These are phyloP conservation scores for Hyles euphorbiae DNA, from an alignment of 1,140 invertebrate genomes.

Conservation along the genomic window DNA sequence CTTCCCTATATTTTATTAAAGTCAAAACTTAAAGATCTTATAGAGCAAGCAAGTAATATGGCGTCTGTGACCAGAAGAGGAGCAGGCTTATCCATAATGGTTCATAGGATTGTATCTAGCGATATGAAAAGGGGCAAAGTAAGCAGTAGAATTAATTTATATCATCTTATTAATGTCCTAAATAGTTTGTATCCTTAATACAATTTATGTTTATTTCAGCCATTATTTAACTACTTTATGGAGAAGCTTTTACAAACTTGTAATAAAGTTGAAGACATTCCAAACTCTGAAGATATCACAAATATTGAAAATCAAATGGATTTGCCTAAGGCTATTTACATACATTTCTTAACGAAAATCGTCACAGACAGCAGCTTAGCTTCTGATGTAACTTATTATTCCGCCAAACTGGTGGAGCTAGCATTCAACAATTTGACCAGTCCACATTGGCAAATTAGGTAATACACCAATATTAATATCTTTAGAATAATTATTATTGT, in stretches of 20 bases:
- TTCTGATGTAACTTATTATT: slow-evolving; percentile 66
- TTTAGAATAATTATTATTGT: not conserved
- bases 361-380: slow-evolving; percentile 66
- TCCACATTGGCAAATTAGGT: slow-evolving; percentile 72
- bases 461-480: slow-evolving; percentile 9
- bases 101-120: slow-evolving; percentile 82
- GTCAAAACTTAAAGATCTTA: slow-evolving; percentile 56
- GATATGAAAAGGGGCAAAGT: slow-evolving; percentile 76
- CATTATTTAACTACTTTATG: slow-evolving; percentile 58
- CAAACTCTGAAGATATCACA: slow-evolving; percentile 8
- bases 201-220: slow-evolving; percentile 36
- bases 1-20: slow-evolving; percentile 47
- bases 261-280: slow-evolving; percentile 21
- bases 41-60: slow-evolving; percentile 47
- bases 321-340: slow-evolving; percentile 63
- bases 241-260: slow-evolving; percentile 41
- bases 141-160: not conserved
- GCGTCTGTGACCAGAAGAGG: slow-evolving; percentile 81
- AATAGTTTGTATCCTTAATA: too few relatives aligned
- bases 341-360: slow-evolving; percentile 66
- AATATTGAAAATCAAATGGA: slow-evolving; percentile 47
- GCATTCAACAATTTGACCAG: slow-evolving; percentile 62
- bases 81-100: slow-evolving; percentile 86
- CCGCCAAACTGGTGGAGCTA: slow-evolving; percentile 54
- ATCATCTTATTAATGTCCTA: too few relatives aligned